Base-by-base conservation (phyloP, 2,888 invertebrate genomes). In the Serrognathus titanus region DNA sequence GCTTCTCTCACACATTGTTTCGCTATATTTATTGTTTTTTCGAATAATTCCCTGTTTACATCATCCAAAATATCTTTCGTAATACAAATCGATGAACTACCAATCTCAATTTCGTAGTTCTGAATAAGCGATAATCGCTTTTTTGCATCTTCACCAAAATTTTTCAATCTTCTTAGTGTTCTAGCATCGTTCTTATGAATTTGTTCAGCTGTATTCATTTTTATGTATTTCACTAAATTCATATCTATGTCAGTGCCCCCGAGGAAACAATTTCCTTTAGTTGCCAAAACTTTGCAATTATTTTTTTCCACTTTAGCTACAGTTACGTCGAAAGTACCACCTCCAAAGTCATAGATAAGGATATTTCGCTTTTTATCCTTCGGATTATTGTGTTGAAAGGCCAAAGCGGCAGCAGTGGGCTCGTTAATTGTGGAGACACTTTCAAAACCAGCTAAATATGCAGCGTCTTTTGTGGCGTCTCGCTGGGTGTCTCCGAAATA, bases 231-330 rank as follows among this genome's bases (percentile, higher is more conserved):
- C 3, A 62, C 41, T 12, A 69, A 6, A 11, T 62, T 56, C 45
- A 58, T 55, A 47, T 68, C 67, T n/a, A 70, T 63, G 57, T 71
- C 69, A 45, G 64, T 58, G 1, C 71, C 71, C 1, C 71, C 71
- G 24, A 71, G 59, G 56, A 66, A 62, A 6, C 62, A 58, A 48
- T 69, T 64, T 1, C 70, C 70, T 43, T 64, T 63, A 8, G 67
- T 62, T 20, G 60, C 59, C 51, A 63, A 55, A 9, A 68, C 66
- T n/a, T 60, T 55, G 41, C 63, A 57, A n/a, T 58, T 50, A 1
- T 47, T 58, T 10, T 57, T 47, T 6, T 53, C 53, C 16, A 62
- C 31, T 12, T 55, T 52, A 3, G 67, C 47, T 37, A 69, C 60
- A 2, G 68, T 66, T 2, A 69, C 65, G 39, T 69, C 68, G 37